These are phyloP conservation scores for Rotaria macrura DNA, from an alignment of 2,888 invertebrate species.

Conservation along the genomic window DNA sequence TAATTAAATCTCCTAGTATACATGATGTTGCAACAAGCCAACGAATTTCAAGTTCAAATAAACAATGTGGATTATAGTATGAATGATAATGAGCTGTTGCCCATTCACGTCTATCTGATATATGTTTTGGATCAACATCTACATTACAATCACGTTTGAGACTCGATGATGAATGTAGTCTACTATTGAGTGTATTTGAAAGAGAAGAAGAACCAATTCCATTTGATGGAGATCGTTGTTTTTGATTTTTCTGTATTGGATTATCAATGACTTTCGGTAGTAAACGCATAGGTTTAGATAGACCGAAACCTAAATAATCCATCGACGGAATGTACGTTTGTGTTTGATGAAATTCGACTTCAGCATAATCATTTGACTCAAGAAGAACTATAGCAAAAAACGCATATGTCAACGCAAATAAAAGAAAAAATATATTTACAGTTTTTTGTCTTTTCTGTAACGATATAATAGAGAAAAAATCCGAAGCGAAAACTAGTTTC, in stretches of 20 bases:
- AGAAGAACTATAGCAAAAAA: background rate
- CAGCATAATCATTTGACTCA: background rate
- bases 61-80: slow-evolving; percentile 73
- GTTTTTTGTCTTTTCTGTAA: slow-evolving; percentile 41
- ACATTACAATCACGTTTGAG: slow-evolving; percentile 38
- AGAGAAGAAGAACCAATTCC: background rate
- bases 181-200: background rate
- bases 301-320: background rate
- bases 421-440: background rate
- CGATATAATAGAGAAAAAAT: slow-evolving; percentile 79
- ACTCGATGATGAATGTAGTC: background rate
- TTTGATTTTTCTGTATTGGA: background rate
- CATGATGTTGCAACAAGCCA: slow-evolving; percentile 94
- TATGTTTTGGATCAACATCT: slow-evolving; percentile 42
- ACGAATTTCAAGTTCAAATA: slow-evolving; percentile 84
- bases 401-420: background rate
- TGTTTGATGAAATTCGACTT: slow-evolving; percentile 2
- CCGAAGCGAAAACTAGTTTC: slow-evolving; percentile 53
- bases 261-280: background rate
- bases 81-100: slow-evolving; percentile 82
- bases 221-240: background rate
- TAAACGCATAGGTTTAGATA: background rate
- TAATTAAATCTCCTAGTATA: slow-evolving; percentile 78
- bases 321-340: background rate
- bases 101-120: slow-evolving; percentile 70